Evolutionary conservation across 2,888 invertebrate genomes (phyloP).

Genomic region (Ryuthela nishihirai): DNA sequence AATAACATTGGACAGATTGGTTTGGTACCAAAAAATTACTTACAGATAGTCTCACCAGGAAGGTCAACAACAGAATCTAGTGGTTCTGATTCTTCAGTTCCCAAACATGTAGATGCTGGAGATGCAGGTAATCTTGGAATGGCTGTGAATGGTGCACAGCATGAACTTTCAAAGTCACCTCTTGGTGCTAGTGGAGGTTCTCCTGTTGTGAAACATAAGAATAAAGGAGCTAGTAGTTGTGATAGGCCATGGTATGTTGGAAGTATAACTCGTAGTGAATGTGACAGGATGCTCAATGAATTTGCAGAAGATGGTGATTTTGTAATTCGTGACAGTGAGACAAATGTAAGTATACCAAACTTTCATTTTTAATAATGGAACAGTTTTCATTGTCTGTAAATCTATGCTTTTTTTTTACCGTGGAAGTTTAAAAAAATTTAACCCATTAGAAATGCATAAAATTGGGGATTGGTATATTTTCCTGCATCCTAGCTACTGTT

Average conservation of each 20-base stretch:
- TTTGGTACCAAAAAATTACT: slow-evolving; percentile 90
- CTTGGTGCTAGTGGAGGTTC: slow-evolving; percentile 31
- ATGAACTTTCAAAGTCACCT: slow-evolving; percentile 27
- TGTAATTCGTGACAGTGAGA: slow-evolving; percentile 97
- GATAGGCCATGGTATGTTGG: slow-evolving; percentile 98
- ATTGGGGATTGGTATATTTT: too few relatives aligned
- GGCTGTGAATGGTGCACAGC: slow-evolving; percentile 28
- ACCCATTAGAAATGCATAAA: too few relatives aligned
- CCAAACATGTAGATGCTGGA: slow-evolving; percentile 5
- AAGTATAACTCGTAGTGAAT: slow-evolving; percentile 89
- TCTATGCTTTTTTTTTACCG: too few relatives aligned
- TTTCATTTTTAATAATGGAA: too few relatives aligned
- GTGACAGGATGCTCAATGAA: slow-evolving; percentile 91
- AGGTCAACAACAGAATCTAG: slow-evolving; percentile 25
- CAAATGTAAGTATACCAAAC: slow-evolving; percentile 82
- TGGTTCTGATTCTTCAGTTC: slow-evolving; percentile 19
- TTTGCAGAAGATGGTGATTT: slow-evolving; percentile 97
- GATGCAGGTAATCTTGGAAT: slow-evolving; percentile 11
- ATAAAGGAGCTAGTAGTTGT: slow-evolving; percentile 96
- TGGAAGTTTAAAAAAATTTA: too few relatives aligned
- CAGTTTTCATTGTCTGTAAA: too few relatives aligned
- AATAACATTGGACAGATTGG: slow-evolving; percentile 90
- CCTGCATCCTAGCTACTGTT: too few relatives aligned
- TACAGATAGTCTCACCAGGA: slow-evolving; percentile 60
- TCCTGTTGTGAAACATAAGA: slow-evolving; percentile 30